Percentiles rank a stretch among this genome's conserved stretches.
These are phyloP conservation scores for Cinara cedri DNA, from an alignment of 2,888 invertebrate genomes.

Conservation along the genomic window DNA sequence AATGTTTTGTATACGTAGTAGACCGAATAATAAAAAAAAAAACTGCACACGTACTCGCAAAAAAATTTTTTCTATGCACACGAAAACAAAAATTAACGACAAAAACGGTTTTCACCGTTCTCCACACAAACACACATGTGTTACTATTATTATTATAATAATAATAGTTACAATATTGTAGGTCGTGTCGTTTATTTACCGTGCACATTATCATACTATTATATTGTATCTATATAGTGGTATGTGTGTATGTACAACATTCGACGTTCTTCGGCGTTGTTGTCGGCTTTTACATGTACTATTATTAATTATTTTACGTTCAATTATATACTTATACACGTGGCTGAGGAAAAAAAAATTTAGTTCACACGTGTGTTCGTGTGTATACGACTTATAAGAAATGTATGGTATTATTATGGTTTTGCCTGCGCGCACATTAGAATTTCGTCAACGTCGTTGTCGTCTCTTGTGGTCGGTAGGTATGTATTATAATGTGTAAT, in stretches of 20 bases:
- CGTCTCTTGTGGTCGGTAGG: too few relatives aligned
- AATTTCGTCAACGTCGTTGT: slow-evolving; percentile 1
- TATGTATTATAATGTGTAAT: too few relatives aligned
- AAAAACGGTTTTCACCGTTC: slow-evolving; percentile 3
- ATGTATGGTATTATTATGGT: slow-evolving; percentile 5
- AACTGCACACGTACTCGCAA: slow-evolving; percentile 16
- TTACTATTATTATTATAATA: slow-evolving; percentile 11
- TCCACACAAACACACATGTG: not conserved
- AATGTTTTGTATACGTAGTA: not conserved
- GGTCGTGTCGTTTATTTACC: slow-evolving; percentile 1
- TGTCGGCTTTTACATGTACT: not conserved
- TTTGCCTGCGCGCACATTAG: not conserved
- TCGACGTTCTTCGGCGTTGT: not conserved
- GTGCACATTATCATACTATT: too few relatives aligned
- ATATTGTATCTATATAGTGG: not conserved
- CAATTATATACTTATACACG: not conserved
- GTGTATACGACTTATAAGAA: not conserved
- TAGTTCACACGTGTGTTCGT: slow-evolving; percentile 20
- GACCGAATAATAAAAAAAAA: not conserved
- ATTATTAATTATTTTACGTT: not conserved
- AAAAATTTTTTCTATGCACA: slow-evolving; percentile 4
- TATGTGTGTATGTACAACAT: not conserved
- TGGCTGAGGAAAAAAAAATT: not conserved
- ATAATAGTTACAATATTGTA: not conserved
- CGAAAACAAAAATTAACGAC: not conserved